Percentiles rank a stretch among this genome's conserved stretches.
phyloP scores from a whole-genome alignment of 2,797 vertebrate species.

The Rhinogobio ventralis region DNA sequence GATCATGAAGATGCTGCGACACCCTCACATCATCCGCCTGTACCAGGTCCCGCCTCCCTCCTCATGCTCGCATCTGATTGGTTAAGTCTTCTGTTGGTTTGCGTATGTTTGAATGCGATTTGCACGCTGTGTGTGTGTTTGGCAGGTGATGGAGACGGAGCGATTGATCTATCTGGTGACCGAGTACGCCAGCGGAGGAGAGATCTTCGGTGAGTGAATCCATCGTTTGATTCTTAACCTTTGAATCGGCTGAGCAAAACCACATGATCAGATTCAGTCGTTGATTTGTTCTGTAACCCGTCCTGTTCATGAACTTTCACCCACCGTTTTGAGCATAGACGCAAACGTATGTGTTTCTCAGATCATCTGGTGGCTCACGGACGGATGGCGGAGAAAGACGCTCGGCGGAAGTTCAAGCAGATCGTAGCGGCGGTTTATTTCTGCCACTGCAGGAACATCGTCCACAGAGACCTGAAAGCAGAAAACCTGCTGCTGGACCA shows the following conservation, averaged over 20 bases:
- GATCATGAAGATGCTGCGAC: constrained; percentile 99
- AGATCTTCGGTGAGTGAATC: constrained; percentile 91
- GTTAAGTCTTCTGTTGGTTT: background rate
- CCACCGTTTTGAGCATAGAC: too few species aligned
- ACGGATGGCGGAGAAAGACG: constrained; percentile 97
- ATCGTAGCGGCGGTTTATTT: constrained; percentile 97
- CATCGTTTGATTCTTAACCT: too few species aligned
- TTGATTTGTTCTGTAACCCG: background rate
- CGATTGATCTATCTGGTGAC: constrained; percentile 99
- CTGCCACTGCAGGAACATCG: constrained; percentile 95
- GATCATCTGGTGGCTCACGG: constrained; percentile 98
- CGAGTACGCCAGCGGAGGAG: constrained; percentile 96
- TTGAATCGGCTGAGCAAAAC: too few species aligned
- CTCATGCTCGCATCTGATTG: background rate
- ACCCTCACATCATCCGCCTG: constrained; percentile 97
- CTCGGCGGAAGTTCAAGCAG: constrained; percentile 96
- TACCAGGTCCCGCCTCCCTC: constrained; percentile 86
- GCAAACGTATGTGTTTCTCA: constrained; percentile 59
- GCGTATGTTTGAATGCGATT: background rate
- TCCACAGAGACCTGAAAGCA: constrained; percentile 97
- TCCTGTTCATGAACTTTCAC: too few species aligned
- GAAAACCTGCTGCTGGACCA: constrained; percentile 98
- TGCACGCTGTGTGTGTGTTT: background rate
- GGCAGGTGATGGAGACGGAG: constrained; percentile 98
- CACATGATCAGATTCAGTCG: background rate